Base-by-base conservation (phyloP, 2,797 vertebrate genomes). In the Lepus townsendii region DNA sequence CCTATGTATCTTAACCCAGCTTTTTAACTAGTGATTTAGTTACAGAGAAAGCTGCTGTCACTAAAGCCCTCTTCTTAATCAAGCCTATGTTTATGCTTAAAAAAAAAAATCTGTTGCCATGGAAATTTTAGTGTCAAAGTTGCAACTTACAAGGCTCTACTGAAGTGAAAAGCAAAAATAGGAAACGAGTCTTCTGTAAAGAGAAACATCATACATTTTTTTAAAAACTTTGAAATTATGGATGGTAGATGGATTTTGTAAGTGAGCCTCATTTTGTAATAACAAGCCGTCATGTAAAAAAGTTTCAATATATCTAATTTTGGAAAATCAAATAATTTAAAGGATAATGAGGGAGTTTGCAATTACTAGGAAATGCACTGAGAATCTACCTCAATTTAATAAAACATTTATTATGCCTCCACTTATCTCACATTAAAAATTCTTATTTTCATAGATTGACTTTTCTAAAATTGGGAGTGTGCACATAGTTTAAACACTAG, bases 101-200 rank as follows among this genome's bases (percentile, higher is more conserved):
- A 95, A 85, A 90, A 90, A 97, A 94, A 96, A 96, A 32, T 95
- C 90, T 92, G 97, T 98, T 98, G 94, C 97, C 97, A 97, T 97
- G 97, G 98, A 97, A 98, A 98, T 96, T 85, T 75, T 69, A 91
- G 93, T 95, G 94, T 98, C 96, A 97, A 75, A 1, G 1, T 97
- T 96, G 96, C 96, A 97, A 90, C 6, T 9, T 72, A 75, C 83
- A 91, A 78, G 91, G 73, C 94, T 97, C 95, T 90, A 84, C 26
- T 93, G 57, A 88, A 90, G 35, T 93, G 24, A 89, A 97, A 96
- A 94, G 65, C 54, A 95, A 95, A 96, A 95, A 65, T 42, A 82
- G 50, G 24, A 95, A 91, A 42, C 5, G 30, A 90, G 38, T 77
- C 52, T 92, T 88, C 47, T 17, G 57, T 52, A 90, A 93, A 85